Conservation (phyloP, 1,140 invertebrate genomes). For the Trichogramma pretiosum region DNA sequence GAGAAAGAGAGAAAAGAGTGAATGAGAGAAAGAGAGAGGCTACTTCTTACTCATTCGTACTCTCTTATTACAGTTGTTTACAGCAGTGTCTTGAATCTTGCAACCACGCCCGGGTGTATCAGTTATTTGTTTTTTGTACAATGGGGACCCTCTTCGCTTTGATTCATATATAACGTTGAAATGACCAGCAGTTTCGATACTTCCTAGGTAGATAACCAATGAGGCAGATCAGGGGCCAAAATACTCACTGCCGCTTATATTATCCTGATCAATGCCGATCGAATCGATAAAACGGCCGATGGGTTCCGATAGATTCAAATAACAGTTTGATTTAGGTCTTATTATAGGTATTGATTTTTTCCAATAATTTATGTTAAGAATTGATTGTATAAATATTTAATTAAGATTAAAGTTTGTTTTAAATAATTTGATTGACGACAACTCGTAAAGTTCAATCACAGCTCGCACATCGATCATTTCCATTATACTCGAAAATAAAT, state of each 20-base stretch:
- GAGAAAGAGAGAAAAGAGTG: not conserved
- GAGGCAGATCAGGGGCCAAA: slow-evolving; percentile 15
- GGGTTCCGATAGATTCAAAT: slow-evolving; percentile 7
- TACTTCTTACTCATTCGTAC: slow-evolving; percentile 27
- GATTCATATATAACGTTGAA: not conserved
- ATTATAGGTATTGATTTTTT: not conserved
- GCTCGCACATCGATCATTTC: not conserved
- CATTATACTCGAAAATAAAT: not conserved
- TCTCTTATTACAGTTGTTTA: slow-evolving; percentile 37
- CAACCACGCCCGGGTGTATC: slow-evolving; percentile 6
- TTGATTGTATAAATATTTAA: too few relatives aligned
- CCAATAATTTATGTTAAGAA: not conserved
- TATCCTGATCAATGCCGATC: slow-evolving; percentile 30
- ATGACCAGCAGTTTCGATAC: not conserved
- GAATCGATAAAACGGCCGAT: slow-evolving; percentile 31
- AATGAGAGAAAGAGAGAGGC: slow-evolving; percentile 10
- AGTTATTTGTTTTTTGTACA: too few relatives aligned
- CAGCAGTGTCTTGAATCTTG: slow-evolving; percentile 28
- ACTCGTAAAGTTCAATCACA: not conserved
- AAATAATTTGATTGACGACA: not conserved
- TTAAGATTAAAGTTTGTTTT: not conserved
- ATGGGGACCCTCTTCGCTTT: not conserved
- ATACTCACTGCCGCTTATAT: slow-evolving; percentile 20
- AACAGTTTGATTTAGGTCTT: not conserved
- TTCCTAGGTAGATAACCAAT: too few relatives aligned